Base-by-base conservation (phyloP, 2,888 invertebrate genomes). In the Petrolisthes manimaculis region DNA sequence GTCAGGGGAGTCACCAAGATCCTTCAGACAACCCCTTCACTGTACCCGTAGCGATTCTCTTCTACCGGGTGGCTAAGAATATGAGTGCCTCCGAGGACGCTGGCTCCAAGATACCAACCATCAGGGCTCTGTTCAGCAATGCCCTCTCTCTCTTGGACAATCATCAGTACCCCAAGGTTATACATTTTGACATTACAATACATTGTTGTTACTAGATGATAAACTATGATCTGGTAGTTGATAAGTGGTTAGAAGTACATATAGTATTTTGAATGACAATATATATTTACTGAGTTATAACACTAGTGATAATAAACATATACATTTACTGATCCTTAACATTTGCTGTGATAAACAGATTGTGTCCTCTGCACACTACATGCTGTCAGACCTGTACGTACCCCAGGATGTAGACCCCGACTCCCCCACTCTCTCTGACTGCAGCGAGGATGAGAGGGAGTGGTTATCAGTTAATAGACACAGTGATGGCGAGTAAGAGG, bases 1-100 rank as follows among this genome's bases (percentile, higher is more conserved):
- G 71, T n/a, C 71, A 71, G 21, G 14, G 71, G 6, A 77, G 37
- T 5, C 74, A 83, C 53, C 55, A 56, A 54, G 90, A 91, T 37
- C 91, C 92, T 21, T 37, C 84, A 8, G 92, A 92, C 51, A 98
- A 97, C 93, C 98, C 98, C 0, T 98, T 98, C 92, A 97, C 97
- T 0, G 96, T 97, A 0, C 98, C 98, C 0, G 97, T 99, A 0
- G 98, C 97, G 0, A 97, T 98, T 96, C 93, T 98, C 56, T 93
- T 98, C 54, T 98, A 98, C 92, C 92, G 97, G 53, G 97, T 98
- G 5, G 98, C 98, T 0, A 94, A 97, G 91, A 97, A 96, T 92
- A 96, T 98, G 96, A 95, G 84, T 12, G 67, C 85, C 37, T 90
- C 90, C 6, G 85, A 90, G 92, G 91, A 86, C 54, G 69, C 91